Evolutionary conservation across 1,140 invertebrate genomes (phyloP), one percentile per base, ranked within the genome.

Genomic region (Gryon sp.): DNA sequence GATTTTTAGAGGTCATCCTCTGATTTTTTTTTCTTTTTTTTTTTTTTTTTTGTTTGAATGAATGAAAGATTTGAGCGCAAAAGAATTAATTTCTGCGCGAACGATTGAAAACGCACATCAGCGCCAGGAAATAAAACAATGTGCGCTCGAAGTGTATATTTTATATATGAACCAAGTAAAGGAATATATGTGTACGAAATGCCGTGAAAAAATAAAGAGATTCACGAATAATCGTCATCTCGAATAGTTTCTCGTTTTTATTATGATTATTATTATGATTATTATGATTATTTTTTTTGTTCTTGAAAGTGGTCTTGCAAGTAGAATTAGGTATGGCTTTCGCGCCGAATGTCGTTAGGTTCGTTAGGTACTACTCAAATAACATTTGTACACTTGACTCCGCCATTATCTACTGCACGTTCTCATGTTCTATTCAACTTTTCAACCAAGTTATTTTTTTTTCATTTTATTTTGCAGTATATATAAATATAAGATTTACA

Each of bases 321-420:
- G 22, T 80, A 82, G 70, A 77, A 19, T 78, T 78, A 76, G 78
- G 19, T 45, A 53, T 24, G 60, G 48, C 48, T 65, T 65, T 52
- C 19, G 38, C 36, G 46, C 60, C 60, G 24, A 43, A 63, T 26
- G 80, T 80, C 74, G 75, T 84, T 83, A 86, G 81, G 80, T 86
- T 88, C 76, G 80, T 78, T 86, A 86, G 85, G 70, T 85, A 87
- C 62, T 86, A 65, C 38, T 28, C 40, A 85, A 82, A 85, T 83
- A 86, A 81, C 79, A 79, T 63, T 80, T 83, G 78, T 86, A 34
- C 11, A 5, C 43, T 46, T 38, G 43, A 15, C 11, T 22, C 7
- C 5, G 8, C 4, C 16, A 43, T 12, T 28, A 12, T 41, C 24
- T 15, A 9, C 12, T 1, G 0, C 2, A 7, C 9, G 22, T 30